Evolutionary conservation across 2,113 vertebrate species (phyloP).

Genomic region (Protobothrops mucrosquamatus): DNA sequence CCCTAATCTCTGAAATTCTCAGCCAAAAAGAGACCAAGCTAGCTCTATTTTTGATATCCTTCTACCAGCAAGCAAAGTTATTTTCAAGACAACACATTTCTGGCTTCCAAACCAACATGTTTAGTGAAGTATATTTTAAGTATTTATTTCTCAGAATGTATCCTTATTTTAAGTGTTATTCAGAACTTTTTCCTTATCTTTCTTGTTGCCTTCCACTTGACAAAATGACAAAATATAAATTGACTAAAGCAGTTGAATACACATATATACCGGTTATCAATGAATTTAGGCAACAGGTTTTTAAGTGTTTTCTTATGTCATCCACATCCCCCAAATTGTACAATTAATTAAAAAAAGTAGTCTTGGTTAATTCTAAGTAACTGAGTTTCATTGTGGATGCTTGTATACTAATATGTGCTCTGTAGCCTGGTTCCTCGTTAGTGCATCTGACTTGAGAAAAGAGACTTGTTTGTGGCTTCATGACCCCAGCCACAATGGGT

Average conservation of each 20-base stretch:
- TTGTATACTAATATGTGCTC: not conserved
- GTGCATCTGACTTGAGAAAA: not conserved
- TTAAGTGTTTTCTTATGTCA: not conserved
- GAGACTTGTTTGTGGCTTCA: not conserved
- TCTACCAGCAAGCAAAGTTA: not conserved
- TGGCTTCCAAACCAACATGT: not conserved
- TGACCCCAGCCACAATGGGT: not conserved
- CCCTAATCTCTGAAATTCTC: not conserved
- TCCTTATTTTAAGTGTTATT: not conserved
- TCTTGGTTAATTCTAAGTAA: not conserved
- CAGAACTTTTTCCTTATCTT: not conserved
- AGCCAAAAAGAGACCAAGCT: not conserved
- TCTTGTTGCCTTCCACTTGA: not conserved
- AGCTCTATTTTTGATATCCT: not conserved
- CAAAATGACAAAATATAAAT: not conserved
- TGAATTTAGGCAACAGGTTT: not conserved
- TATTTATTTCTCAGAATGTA: not conserved
- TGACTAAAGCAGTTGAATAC: not conserved
- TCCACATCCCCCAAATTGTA: not conserved
- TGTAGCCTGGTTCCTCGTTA: not conserved
- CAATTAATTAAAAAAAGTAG: not conserved
- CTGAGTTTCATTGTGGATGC: not conserved
- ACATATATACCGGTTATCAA: not conserved
- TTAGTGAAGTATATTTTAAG: not conserved
- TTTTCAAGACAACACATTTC: not conserved